Percentiles rank a stretch among this genome's conserved stretches.
These are phyloP conservation scores for Lordiphosa andalusiaca DNA, from an alignment of 2,888 invertebrate species.

Conservation along the genomic window DNA sequence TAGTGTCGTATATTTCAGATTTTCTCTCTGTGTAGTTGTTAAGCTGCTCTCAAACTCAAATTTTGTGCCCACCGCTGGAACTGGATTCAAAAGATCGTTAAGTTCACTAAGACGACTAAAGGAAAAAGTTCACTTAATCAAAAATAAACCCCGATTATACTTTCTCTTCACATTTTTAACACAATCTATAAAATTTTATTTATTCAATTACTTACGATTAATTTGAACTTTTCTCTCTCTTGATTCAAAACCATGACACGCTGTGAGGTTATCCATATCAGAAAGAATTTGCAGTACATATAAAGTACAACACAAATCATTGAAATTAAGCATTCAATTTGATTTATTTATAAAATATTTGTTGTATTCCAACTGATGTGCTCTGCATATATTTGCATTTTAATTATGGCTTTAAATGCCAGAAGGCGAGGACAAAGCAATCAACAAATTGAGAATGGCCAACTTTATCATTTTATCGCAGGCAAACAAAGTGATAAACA, in stretches of 20 bases:
- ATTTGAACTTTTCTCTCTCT: not conserved
- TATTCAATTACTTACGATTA: not conserved
- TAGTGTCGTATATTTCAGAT: no score
- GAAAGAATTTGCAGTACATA: no score
- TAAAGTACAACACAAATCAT: not conserved
- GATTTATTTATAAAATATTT: not conserved
- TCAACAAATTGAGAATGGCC: conserved; percentile 3
- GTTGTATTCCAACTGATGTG: not conserved
- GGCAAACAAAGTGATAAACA: not conserved
- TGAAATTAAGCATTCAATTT: not conserved
- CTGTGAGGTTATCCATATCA: not conserved
- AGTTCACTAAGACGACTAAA: no score
- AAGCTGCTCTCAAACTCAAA: no score
- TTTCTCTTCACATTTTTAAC: no score
- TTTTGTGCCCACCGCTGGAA: no score
- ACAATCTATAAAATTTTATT: no score
- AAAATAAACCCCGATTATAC: no score
- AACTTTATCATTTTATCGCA: conserved; percentile 2
- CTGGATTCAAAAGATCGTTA: no score
- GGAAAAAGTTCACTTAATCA: no score
- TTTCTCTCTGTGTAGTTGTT: no score
- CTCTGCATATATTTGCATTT: conserved; percentile 8
- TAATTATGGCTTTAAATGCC: not conserved
- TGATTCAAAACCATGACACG: not conserved
- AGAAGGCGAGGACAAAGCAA: not conserved